Conservation (phyloP, 1,140 invertebrate genomes). For the Holcopasites calliopsidis region DNA sequence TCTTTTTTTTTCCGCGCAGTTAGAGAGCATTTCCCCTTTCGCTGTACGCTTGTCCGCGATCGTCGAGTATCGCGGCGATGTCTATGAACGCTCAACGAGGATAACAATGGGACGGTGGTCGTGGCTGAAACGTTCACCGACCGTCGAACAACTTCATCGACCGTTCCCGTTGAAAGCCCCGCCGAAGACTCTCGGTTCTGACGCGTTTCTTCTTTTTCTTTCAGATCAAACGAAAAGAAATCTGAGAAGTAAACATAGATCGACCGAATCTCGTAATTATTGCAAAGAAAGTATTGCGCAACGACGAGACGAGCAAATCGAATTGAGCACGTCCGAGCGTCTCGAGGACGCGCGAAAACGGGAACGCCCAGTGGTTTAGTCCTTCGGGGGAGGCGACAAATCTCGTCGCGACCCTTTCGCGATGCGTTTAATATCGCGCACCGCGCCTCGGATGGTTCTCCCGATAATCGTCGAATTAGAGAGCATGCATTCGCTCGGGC, state of each 20-base stretch:
- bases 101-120: conserved; percentile 51
- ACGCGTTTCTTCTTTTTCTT: no score
- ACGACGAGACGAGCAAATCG: no score
- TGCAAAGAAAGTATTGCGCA: no score
- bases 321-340: no score
- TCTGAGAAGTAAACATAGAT: no score
- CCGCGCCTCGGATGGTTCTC: background rate
- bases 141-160: background rate
- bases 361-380: background rate
- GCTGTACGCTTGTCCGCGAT: conserved; percentile 48
- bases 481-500: conserved; percentile 26
- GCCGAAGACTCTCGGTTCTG: background rate
- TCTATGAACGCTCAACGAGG: conserved; percentile 42
- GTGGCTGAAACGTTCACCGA: background rate
- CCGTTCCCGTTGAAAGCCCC: background rate
- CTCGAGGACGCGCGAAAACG: background rate
- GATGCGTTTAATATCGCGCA: background rate
- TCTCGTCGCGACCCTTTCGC: background rate
- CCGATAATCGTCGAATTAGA: conserved; percentile 40
- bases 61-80: conserved; percentile 50
- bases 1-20: conserved; percentile 62
- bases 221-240: background rate
- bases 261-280: no score
- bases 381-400: background rate
- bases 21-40: conserved; percentile 64